phyloP scores from a whole-genome alignment of 1,140 invertebrate genomes.

The Drosophila bipectinata region DNA sequence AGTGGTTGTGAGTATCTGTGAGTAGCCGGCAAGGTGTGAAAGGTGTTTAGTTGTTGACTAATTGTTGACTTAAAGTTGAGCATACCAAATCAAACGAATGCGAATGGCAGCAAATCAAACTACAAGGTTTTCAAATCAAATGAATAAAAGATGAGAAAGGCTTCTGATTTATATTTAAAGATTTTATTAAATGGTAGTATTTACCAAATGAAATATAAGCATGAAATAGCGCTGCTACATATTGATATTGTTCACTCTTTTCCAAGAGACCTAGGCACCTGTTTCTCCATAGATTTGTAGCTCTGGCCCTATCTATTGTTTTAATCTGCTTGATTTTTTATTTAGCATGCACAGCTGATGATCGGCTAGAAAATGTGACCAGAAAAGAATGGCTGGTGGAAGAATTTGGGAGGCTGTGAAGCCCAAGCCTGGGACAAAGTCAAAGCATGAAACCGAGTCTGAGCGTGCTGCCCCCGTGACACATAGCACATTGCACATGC shows the following conservation, averaged over 20 bases:
- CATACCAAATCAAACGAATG: constrained; percentile 61
- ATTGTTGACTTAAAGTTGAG: constrained; percentile 70
- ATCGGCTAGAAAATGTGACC: constrained; percentile 36
- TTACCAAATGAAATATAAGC: too few species aligned
- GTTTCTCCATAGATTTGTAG: neutral
- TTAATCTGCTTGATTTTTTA: neutral
- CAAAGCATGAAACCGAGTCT: constrained; percentile 36
- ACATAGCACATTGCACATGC: constrained; percentile 77
- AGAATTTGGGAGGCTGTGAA: constrained; percentile 19
- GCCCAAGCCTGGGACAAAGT: constrained; percentile 33
- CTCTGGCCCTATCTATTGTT: neutral
- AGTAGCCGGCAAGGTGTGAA: constrained; percentile 60
- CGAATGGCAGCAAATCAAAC: constrained; percentile 26
- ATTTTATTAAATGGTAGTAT: too few species aligned
- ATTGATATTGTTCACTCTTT: neutral
- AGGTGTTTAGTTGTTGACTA: constrained; percentile 77
- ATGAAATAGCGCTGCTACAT: too few species aligned
- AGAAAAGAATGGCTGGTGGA: constrained; percentile 10
- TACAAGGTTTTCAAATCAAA: neutral
- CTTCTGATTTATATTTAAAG: neutral
- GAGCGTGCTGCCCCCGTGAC: constrained; percentile 78
- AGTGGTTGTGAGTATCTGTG: constrained; percentile 8
- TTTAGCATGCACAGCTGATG: constrained; percentile 44
- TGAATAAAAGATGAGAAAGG: neutral
- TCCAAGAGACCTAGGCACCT: neutral